Percentiles rank a stretch among this genome's conserved stretches.
phyloP scores from a whole-genome alignment of 2,797 vertebrate species.

The Centroberyx gerrardi region DNA sequence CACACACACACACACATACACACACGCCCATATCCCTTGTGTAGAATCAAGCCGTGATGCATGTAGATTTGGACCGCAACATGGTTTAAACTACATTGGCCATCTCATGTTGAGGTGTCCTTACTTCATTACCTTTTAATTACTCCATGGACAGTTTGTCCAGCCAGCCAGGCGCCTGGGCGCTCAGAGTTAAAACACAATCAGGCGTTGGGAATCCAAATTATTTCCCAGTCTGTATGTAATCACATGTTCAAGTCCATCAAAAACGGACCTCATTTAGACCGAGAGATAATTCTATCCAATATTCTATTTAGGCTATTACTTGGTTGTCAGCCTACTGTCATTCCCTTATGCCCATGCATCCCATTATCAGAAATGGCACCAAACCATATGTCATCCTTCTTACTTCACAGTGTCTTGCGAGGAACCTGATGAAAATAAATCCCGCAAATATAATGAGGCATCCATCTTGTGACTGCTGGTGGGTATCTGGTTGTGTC shows the following conservation, averaged over 20 bases:
- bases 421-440: conserved; percentile 59
- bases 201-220: neutral
- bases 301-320: conserved; percentile 32
- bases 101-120: conserved; percentile 21
- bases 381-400: conserved; percentile 58
- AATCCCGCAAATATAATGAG: conserved; percentile 67
- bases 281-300: conserved; percentile 21
- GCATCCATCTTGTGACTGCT: conserved; percentile 73
- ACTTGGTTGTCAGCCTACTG: conserved; percentile 50
- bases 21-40: too few relatives aligned
- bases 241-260: conserved; percentile 10
- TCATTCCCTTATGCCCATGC: conserved; percentile 37
- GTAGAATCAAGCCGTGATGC: neutral
- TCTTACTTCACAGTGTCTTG: conserved; percentile 42
- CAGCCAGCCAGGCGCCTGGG: conserved; percentile 27
- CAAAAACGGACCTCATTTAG: conserved; percentile 16
- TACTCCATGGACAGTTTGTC: conserved; percentile 45
- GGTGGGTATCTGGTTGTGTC: conserved; percentile 52
- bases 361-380: conserved; percentile 51
- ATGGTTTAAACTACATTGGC: neutral
- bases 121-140: conserved; percentile 68
- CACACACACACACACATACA: too few relatives aligned
- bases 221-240: conserved; percentile 28
- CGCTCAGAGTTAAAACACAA: conserved; percentile 6
- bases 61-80: neutral